phyloP scores from a whole-genome alignment of 2,113 vertebrate genomes.

The Catagonus wagneri region DNA sequence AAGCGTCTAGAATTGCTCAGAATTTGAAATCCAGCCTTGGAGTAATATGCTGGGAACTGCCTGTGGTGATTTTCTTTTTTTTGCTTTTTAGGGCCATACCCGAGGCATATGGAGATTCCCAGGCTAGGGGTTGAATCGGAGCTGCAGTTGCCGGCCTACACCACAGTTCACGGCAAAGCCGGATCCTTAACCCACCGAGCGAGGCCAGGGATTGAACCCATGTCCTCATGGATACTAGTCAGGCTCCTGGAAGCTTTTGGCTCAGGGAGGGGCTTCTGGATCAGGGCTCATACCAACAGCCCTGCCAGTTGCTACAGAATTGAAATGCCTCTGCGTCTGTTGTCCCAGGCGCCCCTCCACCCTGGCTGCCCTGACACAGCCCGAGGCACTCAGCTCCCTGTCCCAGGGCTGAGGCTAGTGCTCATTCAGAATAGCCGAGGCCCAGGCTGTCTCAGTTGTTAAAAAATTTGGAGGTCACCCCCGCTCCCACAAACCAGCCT shows the following conservation, averaged over 20 bases:
- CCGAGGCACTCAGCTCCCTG: not conserved
- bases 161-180: too few relatives aligned
- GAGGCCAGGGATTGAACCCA: too few relatives aligned
- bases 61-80: not conserved
- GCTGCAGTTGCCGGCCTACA: too few relatives aligned
- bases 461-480: conserved; percentile 57
- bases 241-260: not conserved
- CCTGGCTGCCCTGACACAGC: not conserved
- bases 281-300: not conserved
- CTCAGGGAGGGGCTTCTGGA: not conserved
- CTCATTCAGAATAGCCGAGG: not conserved
- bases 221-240: too few relatives aligned
- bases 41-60: not conserved
- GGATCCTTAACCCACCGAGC: too few relatives aligned
- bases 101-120: too few relatives aligned
- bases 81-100: too few relatives aligned
- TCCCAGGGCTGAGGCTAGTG: not conserved
- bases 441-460: conserved; percentile 18
- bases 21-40: not conserved
- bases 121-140: too few relatives aligned
- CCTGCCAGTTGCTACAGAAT: not conserved
- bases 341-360: not conserved
- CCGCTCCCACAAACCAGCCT: not conserved
- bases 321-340: not conserved
- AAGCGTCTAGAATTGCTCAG: not conserved